Evolutionary conservation across 2,888 invertebrate species (phyloP), one percentile per base, ranked within the genome.

Genomic region (Cloeon dipterum): DNA sequence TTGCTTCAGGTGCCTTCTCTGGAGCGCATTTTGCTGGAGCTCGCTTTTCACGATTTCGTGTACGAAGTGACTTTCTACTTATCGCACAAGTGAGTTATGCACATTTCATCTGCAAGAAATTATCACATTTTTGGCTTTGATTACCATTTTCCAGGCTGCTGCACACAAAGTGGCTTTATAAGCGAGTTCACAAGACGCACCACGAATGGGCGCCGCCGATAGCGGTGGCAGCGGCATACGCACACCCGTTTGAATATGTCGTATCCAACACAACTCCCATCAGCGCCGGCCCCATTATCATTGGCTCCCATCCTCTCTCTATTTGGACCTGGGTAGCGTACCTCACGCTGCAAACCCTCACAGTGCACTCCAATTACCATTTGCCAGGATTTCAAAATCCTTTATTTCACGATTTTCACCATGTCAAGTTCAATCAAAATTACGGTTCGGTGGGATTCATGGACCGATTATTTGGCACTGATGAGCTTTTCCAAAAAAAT

Each of bases 351-450:
- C 36, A 36, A 13, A 42, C 42, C 2, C 35, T 40, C 5, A 39
- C 26, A 13, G 35, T 32, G 14, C 42, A 42, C 36, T 34, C 29
- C 26, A 42, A 40, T 13, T 42, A 39, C 18, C 40, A 41, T 32
- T 35, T 42, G n/a, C 42, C 42, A 11, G 32, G 35, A 11, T 21
- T 41, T 11, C n/a, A 16, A 4, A 35, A 39, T 1, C 32, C 40
- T 16, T 42, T 42, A 17, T 40, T 41, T 23, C 42, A 42, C 20
- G 41, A 41, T 23, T 41, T 38, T 26, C 41, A 41, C 20, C 41
- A 41, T 21, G 5, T 14, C 5, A 29, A 29, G 29, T 29, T n/a
- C n/a, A n/a, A n/a, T n/a, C n/a, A n/a, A n/a, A n/a, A n/a, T n/a
- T n/a, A n/a, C n/a, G n/a, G n/a, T n/a, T n/a, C n/a, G n/a, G n/a